phyloP scores from a whole-genome alignment of 2,113 vertebrate genomes.

The Scortum barcoo region DNA sequence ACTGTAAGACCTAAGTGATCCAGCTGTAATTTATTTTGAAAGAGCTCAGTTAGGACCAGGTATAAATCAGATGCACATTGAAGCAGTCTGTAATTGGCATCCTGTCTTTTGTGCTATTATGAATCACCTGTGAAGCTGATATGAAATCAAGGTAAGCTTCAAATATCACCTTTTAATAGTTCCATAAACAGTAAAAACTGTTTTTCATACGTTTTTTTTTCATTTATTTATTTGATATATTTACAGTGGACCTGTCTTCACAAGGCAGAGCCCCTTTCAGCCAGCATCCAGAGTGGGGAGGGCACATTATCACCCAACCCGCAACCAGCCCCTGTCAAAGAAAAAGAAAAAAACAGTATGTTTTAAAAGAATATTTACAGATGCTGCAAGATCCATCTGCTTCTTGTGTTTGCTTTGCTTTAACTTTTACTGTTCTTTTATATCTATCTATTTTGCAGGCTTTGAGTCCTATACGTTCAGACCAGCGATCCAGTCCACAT shows the following conservation, averaged over 20 bases:
- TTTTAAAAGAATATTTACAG: not conserved
- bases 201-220: not conserved
- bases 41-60: not conserved
- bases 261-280: conserved; percentile 76
- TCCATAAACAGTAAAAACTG: not conserved
- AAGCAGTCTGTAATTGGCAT: not conserved
- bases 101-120: not conserved
- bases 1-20: not conserved
- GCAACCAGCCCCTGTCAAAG: conserved; percentile 62
- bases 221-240: too few species aligned
- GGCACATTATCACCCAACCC: conserved; percentile 76
- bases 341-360: conserved; percentile 76
- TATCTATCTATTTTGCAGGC: conserved; percentile 69
- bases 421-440: too few species aligned
- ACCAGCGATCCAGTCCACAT: conserved; percentile 40
- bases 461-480: conserved; percentile 71
- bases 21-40: not conserved
- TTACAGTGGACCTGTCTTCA: conserved; percentile 79
- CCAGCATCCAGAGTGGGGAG: conserved; percentile 46
- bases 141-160: conserved; percentile 83
- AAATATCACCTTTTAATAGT: not conserved
- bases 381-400: not conserved
- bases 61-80: not conserved
- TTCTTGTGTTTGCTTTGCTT: accelerated
- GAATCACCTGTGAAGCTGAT: conserved; percentile 6